Conservation (phyloP, 2,797 vertebrate genomes). For the Danio tinwini region DNA sequence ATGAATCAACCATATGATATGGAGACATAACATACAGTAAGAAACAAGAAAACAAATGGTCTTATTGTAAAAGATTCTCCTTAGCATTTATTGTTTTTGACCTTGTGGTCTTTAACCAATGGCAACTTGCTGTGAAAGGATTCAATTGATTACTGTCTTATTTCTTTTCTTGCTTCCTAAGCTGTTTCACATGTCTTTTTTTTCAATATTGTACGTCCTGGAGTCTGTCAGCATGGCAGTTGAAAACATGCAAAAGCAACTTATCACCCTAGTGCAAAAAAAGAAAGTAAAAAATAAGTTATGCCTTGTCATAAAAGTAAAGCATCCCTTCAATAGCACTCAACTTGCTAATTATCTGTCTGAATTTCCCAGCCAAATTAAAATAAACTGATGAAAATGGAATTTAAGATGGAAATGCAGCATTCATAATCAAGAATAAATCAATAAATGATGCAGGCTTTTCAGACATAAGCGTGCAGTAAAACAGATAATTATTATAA, state of each 20-base stretch:
- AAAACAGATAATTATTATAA: no score
- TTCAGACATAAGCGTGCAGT: not conserved
- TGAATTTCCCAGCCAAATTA: not conserved
- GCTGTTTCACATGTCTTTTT: not conserved
- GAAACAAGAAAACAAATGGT: not conserved
- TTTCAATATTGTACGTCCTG: not conserved
- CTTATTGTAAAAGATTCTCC: not conserved
- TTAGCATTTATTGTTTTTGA: not conserved
- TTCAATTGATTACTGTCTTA: not conserved
- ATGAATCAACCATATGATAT: no score
- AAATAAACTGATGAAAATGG: not conserved
- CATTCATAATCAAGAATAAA: not conserved
- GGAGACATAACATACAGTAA: no score
- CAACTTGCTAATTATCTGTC: not conserved
- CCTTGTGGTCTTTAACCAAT: not conserved
- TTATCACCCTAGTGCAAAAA: not conserved
- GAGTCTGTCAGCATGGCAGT: not conserved
- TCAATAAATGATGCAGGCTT: not conserved
- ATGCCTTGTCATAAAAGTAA: not conserved
- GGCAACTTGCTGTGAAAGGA: not conserved
- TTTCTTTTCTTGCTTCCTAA: not conserved
- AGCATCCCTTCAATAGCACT: not conserved
- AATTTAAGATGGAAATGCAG: not conserved
- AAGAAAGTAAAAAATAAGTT: not conserved
- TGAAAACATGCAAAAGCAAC: not conserved